Base-by-base conservation (phyloP, 53 echinoderm and acorn worm species). In the Holothuria scabra region DNA sequence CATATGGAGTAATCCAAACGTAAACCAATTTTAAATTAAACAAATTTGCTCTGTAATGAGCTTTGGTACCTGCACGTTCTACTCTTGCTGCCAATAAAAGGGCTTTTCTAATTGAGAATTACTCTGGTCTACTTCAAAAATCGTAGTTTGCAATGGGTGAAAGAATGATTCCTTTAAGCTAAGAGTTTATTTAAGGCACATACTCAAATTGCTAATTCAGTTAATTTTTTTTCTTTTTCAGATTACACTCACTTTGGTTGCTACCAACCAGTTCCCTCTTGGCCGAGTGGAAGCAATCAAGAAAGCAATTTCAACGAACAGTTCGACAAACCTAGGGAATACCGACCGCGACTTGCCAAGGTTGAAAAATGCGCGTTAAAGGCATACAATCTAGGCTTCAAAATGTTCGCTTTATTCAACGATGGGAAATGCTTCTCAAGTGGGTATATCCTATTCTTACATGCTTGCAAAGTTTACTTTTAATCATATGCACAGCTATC, bases 311-410 rank as follows among this genome's bases (percentile, higher is more conserved):
- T 19, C 19, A 67, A 67, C 19, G 67, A 67, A 30, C 67, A 67
- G 33, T 67, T 67, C n/a, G 67, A 67, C 37, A 67, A 67, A 21
- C 14, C 33, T 67, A 6, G n/a, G n/a, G 11, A 14, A 1, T 8
- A 65, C 8, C 65, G 65, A 28, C 65, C 67, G 19, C 32, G 67
- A 16, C 32, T 30, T 11, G 67, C 67, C 2, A 67, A 67, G 33
- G 67, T 67, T 67, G 67, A 67, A 37, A 67, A 67, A 33, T 67
- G 67, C n/a, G 67, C 67, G 13, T 30, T 67, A 19, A 67, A 37
- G 29, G 21, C 33, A 8, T 67, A 32, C 21, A 34, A 34, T 0
- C 21, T 67, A 32, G 67, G 67, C 13, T 67, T 67, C 67, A 67
- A 67, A 37, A 37, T 67, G 29, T 67, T 67, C 18, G 67, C 67